These are phyloP conservation scores for Hypselothyrea guttata DNA, from an alignment of 2,888 invertebrate genomes.

Conservation along the genomic window DNA sequence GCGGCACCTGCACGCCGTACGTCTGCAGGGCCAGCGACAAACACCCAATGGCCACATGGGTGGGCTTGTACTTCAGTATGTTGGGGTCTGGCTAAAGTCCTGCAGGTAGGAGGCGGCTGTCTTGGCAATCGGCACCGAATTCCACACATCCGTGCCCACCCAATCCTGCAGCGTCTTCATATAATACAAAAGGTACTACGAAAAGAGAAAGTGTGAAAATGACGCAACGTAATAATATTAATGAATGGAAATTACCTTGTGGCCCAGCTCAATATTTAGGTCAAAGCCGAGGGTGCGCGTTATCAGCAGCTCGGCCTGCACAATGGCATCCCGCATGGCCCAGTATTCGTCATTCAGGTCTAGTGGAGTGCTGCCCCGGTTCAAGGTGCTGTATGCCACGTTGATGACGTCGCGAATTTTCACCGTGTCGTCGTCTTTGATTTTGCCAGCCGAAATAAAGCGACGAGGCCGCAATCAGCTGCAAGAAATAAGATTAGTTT, in stretches of 20 bases:
- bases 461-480: conserved; percentile 93
- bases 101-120: conserved; percentile 89
- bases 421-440: conserved; percentile 94
- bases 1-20: conserved; percentile 92
- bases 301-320: conserved; percentile 94
- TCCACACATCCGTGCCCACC: conserved; percentile 91
- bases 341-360: conserved; percentile 96
- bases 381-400: conserved; percentile 93
- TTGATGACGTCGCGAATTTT: conserved; percentile 96
- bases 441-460: conserved; percentile 96
- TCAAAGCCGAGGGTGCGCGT: conserved; percentile 91
- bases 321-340: conserved; percentile 94
- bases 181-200: conserved; percentile 92
- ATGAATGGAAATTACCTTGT: conserved; percentile 86
- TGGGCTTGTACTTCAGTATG: conserved; percentile 91
- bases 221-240: too few relatives aligned
- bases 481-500: too few relatives aligned
- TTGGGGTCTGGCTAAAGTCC: conserved; percentile 93
- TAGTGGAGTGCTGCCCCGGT: conserved; percentile 89
- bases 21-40: conserved; percentile 92
- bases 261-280: conserved; percentile 88
- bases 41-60: conserved; percentile 93
- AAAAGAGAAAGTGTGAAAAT: conserved; percentile 15
- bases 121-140: conserved; percentile 89
- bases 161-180: conserved; percentile 93